These are phyloP conservation scores for Melieria picta DNA, from an alignment of 2,888 invertebrate genomes.

Conservation along the genomic window DNA sequence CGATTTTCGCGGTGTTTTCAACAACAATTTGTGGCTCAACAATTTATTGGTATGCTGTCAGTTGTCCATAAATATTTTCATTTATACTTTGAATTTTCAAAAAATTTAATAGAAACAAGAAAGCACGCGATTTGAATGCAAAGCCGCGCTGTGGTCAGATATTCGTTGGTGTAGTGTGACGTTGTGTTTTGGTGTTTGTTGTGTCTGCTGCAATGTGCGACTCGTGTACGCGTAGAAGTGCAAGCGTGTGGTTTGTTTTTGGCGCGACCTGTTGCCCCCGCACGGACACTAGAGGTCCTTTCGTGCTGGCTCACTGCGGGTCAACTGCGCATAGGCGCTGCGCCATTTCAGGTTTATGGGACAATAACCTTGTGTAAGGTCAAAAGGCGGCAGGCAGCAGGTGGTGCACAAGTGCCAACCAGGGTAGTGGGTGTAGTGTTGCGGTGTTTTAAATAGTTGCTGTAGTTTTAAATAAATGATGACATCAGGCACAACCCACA, in stretches of 20 bases:
- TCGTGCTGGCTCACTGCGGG: not conserved
- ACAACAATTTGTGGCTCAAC: no score
- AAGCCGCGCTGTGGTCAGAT: no score
- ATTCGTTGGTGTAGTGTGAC: no score
- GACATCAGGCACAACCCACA: no score
- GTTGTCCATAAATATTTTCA: not conserved
- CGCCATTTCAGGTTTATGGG: not conserved
- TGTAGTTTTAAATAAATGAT: no score
- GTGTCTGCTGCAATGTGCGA: no score
- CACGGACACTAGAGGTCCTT: not conserved
- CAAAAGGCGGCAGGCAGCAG: not conserved
- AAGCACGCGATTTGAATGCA: not conserved
- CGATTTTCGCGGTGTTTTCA: no score
- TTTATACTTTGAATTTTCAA: not conserved
- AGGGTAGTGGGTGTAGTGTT: not conserved
- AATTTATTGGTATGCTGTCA: no score
- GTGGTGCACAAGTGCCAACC: not conserved
- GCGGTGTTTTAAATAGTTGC: not conserved
- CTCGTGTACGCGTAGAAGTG: no score
- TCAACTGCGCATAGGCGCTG: not conserved
- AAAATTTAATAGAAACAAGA: not conserved
- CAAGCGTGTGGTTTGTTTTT: not conserved
- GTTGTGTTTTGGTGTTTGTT: no score
- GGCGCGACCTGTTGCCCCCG: constrained; percentile 3
- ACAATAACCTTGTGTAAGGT: constrained; percentile 16